Conservation (phyloP, 2,113 vertebrate genomes). For the Sisor rabdophorus region DNA sequence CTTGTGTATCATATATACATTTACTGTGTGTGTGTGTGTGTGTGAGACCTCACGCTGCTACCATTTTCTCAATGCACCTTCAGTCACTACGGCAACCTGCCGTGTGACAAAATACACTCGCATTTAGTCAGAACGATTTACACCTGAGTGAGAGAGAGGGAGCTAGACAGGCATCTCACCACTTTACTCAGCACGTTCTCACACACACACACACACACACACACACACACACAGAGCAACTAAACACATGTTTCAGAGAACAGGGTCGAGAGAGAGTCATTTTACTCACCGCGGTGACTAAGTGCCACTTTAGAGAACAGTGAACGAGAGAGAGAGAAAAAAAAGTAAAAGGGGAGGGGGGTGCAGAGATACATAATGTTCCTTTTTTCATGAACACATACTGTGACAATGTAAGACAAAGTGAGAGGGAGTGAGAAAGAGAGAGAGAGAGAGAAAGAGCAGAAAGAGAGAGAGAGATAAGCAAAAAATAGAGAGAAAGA, state of each 20-base stretch:
- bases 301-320: conserved; percentile 15
- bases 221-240: conserved; percentile 23
- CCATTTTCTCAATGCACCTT: conserved; percentile 21
- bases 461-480: neutral
- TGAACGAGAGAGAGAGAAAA: neutral
- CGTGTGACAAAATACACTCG: conserved; percentile 17
- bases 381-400: neutral
- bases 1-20: no score
- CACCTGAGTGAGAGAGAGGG: neutral
- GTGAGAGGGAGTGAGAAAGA: neutral
- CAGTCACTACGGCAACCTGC: conserved; percentile 10
- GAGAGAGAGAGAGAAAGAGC: neutral
- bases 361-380: no score
- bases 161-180: conserved; percentile 2
- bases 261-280: neutral
- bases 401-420: neutral
- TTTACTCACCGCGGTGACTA: conserved; percentile 4
- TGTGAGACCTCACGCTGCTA: neutral
- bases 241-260: neutral
- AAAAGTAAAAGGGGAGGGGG: no score
- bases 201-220: conserved; percentile 44
- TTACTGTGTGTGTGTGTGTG: conserved; percentile 18
- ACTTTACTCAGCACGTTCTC: neutral
- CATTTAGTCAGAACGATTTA: conserved; percentile 12
- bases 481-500: neutral